Evolutionary conservation across 2,113 vertebrate genomes (phyloP), one percentile per base, ranked within the genome.

Genomic region (Phrynocephalus versicolor): DNA sequence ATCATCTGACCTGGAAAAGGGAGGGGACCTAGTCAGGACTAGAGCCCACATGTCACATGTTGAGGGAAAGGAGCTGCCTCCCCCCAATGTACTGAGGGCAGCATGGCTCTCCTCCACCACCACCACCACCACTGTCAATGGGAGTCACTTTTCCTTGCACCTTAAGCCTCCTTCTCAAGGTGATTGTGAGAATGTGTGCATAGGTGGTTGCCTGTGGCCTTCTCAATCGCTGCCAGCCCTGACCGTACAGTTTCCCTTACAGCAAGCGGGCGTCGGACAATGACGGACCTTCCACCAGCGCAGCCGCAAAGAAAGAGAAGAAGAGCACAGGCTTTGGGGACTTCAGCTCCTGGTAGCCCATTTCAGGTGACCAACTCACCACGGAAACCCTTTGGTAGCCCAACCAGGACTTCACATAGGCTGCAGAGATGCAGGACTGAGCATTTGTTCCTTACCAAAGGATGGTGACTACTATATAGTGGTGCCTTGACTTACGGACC

Each of bases 311-410:
- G 94, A 99, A 98, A 87, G 95, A 97, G 88, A 98, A 97, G 90
- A 96, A 96, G 65, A 97, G 95, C 84, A 88, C 90, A 1, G 95
- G 96, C 83, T 98, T 99, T 0, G 97, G 97, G 82, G 97, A 99
- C 94, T 99, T 99, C 94, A 99, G 98, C 94, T 98, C 98, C 74
- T 99, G 99, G 99, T 99, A 98, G 96, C 87, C 76, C 79, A 4
- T 0, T 1, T 1, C 0, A 39, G 81, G 87, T 88, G 89, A 74
- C 90, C 41, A 85, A 80, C 81, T 79, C 92, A 84, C n/a, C n/a
- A 87, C 58, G 74, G 87, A 25, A 83, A 81, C 81, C 85, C 72
- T 30, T 39, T 82, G 1, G 0, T 58, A 87, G 89, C 35, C 58
- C 21, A 89, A 76, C 81, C 82, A 35, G 0, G 81, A 89, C 83